These are phyloP conservation scores for Pteromalus puparum DNA, from an alignment of 1,140 invertebrate species.

Conservation along the genomic window DNA sequence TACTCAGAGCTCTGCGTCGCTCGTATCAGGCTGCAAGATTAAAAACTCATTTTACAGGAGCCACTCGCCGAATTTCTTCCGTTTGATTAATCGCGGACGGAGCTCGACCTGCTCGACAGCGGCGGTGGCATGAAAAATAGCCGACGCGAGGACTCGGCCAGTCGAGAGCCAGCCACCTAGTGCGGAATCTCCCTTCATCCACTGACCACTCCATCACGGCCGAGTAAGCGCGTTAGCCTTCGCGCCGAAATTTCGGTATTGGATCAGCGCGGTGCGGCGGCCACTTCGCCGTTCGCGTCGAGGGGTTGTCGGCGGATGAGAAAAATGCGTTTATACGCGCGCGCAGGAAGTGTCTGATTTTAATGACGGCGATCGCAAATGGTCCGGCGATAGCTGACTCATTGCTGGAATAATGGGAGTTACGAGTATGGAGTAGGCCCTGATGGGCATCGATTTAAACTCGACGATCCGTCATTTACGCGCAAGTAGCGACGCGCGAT, in stretches of 20 bases:
- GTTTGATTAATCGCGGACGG: constrained; percentile 34
- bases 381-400: constrained; percentile 62
- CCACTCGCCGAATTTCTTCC: neutral
- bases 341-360: constrained; percentile 61
- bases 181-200: constrained; percentile 12
- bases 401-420: constrained; percentile 53
- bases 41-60: neutral
- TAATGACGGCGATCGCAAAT: constrained; percentile 66
- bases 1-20: neutral
- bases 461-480: constrained; percentile 42
- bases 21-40: neutral
- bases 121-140: constrained; percentile 24
- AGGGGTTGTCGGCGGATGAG: constrained; percentile 10
- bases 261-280: neutral
- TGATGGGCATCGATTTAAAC: constrained; percentile 41
- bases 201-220: constrained; percentile 60
- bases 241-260: constrained; percentile 58
- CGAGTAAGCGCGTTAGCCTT: constrained; percentile 58
- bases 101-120: neutral
- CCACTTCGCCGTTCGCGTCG: constrained; percentile 18
- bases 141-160: neutral
- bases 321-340: constrained; percentile 15
- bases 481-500: constrained; percentile 7
- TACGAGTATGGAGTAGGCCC: constrained; percentile 6
- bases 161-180: neutral